Conservation (phyloP, 2,888 invertebrate species). For the Luperina nickerlii region DNA sequence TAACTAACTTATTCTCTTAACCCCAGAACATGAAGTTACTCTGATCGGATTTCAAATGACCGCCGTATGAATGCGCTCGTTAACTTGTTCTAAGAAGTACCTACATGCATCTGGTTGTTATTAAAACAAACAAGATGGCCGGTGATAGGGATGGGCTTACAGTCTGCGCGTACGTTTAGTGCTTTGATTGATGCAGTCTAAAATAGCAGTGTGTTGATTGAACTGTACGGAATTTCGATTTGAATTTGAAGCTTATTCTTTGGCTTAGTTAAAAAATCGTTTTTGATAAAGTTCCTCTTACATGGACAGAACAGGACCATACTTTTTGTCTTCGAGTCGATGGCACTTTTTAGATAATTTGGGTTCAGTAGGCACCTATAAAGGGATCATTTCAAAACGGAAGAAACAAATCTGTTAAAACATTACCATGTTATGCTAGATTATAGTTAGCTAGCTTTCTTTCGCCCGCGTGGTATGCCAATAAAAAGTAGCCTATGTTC, state of each 20-base stretch:
- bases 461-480: too few species aligned
- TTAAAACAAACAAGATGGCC: slow-evolving; percentile 55
- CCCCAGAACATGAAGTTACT: slow-evolving; percentile 20
- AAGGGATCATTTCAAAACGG: not conserved
- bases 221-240: not conserved
- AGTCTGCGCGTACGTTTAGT: not conserved
- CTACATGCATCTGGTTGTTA: slow-evolving; percentile 60
- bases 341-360: not conserved
- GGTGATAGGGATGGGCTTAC: slow-evolving; percentile 11
- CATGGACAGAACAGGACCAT: not conserved
- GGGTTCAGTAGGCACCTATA: too few species aligned
- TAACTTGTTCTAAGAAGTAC: slow-evolving; percentile 55
- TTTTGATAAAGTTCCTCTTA: not conserved
- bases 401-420: too few species aligned
- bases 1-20: slow-evolving; percentile 1
- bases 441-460: too few species aligned
- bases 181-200: not conserved
- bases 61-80: slow-evolving; percentile 56
- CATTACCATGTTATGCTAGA: not conserved
- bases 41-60: slow-evolving; percentile 46
- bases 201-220: slow-evolving; percentile 18
- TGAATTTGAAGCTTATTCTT: not conserved
- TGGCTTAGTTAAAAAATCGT: not conserved
- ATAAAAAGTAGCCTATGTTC: too few species aligned
- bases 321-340: too few species aligned